phyloP scores from a whole-genome alignment of 2,888 invertebrate species.

The Scaptomyza caliginosa region DNA sequence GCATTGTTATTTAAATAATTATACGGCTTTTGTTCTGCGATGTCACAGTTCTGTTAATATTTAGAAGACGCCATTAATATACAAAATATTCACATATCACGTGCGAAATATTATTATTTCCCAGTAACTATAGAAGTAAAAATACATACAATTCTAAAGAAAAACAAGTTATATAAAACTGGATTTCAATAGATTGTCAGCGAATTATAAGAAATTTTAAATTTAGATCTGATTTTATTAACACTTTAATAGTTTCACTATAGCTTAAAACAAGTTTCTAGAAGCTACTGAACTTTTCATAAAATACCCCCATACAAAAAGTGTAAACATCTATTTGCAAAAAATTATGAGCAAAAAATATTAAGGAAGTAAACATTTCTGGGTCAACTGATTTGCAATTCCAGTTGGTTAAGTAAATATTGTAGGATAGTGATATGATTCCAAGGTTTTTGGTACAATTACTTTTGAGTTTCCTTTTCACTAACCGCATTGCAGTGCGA shows the following conservation, averaged over 20 bases:
- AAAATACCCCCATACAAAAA: constrained; percentile 4
- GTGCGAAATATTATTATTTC: constrained; percentile 1
- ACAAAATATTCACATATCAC: not conserved
- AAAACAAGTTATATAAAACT: constrained; percentile 46
- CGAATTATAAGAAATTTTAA: not conserved
- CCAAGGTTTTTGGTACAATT: not conserved
- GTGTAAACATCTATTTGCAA: constrained; percentile 4
- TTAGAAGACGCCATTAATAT: not conserved
- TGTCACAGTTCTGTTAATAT: not conserved
- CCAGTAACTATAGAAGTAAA: not conserved
- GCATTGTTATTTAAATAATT: constrained; percentile 52
- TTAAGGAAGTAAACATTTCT: constrained; percentile 16
- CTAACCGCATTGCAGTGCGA: constrained; percentile 3
- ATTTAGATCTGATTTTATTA: constrained; percentile 26
- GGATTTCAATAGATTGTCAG: constrained; percentile 6
- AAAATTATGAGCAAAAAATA: not conserved
- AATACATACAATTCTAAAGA: not conserved
- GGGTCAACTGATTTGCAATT: not conserved
- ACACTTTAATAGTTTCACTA: constrained; percentile 33
- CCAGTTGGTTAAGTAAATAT: too few species aligned
- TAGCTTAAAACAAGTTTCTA: constrained; percentile 38
- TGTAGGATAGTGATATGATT: too few species aligned
- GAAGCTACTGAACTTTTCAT: not conserved
- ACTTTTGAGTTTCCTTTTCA: not conserved
- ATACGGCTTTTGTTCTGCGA: constrained; percentile 33